These are phyloP conservation scores for Anarsia innoxiella DNA, from an alignment of 2,888 invertebrate species.

Conservation along the genomic window DNA sequence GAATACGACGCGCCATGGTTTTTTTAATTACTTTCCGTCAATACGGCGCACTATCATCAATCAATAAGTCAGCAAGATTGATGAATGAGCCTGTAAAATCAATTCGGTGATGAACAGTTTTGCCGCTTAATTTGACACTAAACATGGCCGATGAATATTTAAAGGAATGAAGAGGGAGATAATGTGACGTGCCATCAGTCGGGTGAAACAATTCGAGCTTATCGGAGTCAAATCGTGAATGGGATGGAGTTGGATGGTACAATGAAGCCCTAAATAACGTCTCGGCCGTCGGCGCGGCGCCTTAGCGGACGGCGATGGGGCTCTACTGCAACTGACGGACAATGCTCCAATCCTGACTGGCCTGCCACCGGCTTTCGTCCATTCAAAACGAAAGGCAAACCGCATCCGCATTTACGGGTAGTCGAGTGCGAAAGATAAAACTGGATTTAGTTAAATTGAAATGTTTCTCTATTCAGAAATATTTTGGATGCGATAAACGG, in stretches of 20 bases:
- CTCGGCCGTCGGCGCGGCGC: constrained; percentile 60
- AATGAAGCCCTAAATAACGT: constrained; percentile 71
- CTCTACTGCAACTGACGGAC: constrained; percentile 55
- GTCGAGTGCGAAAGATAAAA: constrained; percentile 46
- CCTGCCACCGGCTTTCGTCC: constrained; percentile 44
- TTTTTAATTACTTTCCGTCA: constrained; percentile 70
- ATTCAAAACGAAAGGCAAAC: constrained; percentile 29
- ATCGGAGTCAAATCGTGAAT: constrained; percentile 59
- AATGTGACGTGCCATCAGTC: constrained; percentile 65
- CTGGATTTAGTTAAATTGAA: constrained; percentile 19
- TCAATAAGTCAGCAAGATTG: constrained; percentile 67
- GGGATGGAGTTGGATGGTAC: constrained; percentile 49
- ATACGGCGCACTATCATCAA: constrained; percentile 56
- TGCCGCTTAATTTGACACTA: constrained; percentile 67
- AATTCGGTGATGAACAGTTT: constrained; percentile 63
- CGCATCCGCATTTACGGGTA: constrained; percentile 50
- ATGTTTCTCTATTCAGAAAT: constrained; percentile 13
- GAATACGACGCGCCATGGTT: constrained; percentile 36
- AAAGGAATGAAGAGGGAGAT: constrained; percentile 22
- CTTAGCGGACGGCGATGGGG: constrained; percentile 49
- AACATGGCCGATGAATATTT: constrained; percentile 38
- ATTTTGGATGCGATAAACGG: not conserved
- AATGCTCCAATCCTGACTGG: constrained; percentile 55
- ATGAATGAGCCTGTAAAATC: constrained; percentile 60
- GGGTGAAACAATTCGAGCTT: constrained; percentile 51